A percentile compares a stretch with the other conserved stretches of the same genome.
Conservation (phyloP, 1,140 invertebrate genomes). For the Pentalonia nigronervosa region DNA sequence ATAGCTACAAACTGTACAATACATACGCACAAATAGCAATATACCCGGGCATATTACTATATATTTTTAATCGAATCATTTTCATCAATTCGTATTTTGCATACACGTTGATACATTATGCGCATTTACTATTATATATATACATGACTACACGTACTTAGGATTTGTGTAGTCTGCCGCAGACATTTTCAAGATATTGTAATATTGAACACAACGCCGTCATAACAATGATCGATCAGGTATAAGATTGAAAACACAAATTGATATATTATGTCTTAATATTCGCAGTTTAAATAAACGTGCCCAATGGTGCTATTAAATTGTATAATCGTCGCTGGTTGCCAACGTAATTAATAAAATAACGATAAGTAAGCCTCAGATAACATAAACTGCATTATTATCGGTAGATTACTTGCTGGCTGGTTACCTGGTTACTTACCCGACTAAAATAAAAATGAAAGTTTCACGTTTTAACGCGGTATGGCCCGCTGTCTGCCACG, state of each 20-base stretch:
- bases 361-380: neutral
- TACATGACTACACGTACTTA: neutral
- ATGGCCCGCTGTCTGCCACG: neutral
- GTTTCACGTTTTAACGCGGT: neutral
- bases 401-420: neutral
- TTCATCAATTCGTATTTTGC: too few relatives aligned
- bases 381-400: neutral
- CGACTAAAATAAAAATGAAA: neutral
- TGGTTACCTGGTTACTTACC: too few relatives aligned
- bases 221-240: neutral
- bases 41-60: too few relatives aligned
- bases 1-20: neutral
- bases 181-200: neutral
- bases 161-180: neutral
- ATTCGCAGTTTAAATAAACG: neutral
- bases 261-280: neutral
- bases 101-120: neutral
- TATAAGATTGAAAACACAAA: neutral
- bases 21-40: too few relatives aligned
- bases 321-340: neutral
- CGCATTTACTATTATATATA: neutral
- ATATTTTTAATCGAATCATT: too few relatives aligned
- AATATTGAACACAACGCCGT: neutral
- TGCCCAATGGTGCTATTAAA: neutral
- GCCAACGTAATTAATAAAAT: neutral